Evolutionary conservation across 2,888 invertebrate genomes (phyloP).

Genomic region (Ligdia adustata): DNA sequence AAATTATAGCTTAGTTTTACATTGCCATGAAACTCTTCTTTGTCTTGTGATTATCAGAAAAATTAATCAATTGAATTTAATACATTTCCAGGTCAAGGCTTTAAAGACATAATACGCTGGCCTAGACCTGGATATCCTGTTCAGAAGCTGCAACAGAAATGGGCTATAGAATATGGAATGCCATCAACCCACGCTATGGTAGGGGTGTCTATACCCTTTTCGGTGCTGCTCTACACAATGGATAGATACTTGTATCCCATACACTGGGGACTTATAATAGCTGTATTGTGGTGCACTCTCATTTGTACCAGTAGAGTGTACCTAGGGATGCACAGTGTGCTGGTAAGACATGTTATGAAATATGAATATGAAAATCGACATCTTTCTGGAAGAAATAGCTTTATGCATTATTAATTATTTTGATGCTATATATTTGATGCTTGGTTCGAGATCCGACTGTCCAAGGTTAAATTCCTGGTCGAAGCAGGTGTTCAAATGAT

Average conservation of each 20-base stretch:
- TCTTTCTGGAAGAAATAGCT: too few species aligned
- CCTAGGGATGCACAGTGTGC: conserved; percentile 96
- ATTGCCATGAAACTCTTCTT: too few species aligned
- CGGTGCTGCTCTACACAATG: conserved; percentile 91
- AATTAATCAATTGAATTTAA: too few species aligned
- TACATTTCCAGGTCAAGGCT: conserved; percentile 88
- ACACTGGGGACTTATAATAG: conserved; percentile 82
- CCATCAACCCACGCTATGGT: conserved; percentile 98
- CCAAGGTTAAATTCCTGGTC: too few species aligned
- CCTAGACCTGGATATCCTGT: conserved; percentile 95
- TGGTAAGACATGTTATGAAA: conserved; percentile 86
- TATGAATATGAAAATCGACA: too few species aligned
- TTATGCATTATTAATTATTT: too few species aligned
- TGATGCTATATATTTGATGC: too few species aligned
- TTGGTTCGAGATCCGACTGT: too few species aligned
- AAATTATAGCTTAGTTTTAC: too few species aligned
- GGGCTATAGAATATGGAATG: conserved; percentile 97
- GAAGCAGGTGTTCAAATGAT: too few species aligned
- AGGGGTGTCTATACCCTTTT: conserved; percentile 93
- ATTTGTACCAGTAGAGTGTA: conserved; percentile 94
- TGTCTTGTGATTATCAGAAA: too few species aligned
- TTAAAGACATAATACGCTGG: conserved; percentile 95
- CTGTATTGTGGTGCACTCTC: conserved; percentile 88
- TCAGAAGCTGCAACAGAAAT: conserved; percentile 92
- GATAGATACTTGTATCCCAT: conserved; percentile 90